phyloP scores from a whole-genome alignment of 2,797 vertebrate species.

The Scyliorhinus canicula region DNA sequence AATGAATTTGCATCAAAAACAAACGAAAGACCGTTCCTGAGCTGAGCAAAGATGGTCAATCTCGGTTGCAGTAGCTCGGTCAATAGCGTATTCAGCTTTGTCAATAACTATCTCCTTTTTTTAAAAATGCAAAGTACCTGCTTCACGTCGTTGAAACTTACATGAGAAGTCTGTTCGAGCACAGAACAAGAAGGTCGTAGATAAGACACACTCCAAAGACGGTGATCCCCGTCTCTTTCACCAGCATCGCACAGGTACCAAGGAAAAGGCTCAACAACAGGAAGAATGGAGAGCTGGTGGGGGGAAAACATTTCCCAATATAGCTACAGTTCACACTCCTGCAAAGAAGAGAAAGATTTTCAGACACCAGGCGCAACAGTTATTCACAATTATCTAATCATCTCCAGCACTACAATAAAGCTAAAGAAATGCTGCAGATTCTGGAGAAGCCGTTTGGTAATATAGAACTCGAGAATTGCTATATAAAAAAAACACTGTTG shows the following conservation, averaged over 20 bases:
- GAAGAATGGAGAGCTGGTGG: slow-evolving; percentile 64
- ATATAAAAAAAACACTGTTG: no score
- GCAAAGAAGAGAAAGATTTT: slow-evolving; percentile 44
- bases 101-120: background rate
- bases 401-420: background rate
- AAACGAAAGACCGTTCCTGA: background rate
- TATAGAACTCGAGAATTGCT: no score
- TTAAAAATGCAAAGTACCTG: background rate
- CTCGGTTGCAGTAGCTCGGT: no score
- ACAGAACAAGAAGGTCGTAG: slow-evolving; percentile 81
- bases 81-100: background rate
- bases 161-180: slow-evolving; percentile 64
- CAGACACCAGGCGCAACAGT: background rate
- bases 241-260: slow-evolving; percentile 91
- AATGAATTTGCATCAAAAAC: background rate
- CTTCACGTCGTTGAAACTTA: slow-evolving; percentile 57
- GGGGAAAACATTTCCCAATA: slow-evolving; percentile 60
- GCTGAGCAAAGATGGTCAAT: background rate
- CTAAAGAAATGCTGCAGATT: background rate
- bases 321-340: slow-evolving; percentile 73
- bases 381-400: background rate
- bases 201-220: slow-evolving; percentile 87
- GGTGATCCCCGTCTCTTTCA: slow-evolving; percentile 90
- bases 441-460: background rate
- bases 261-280: slow-evolving; percentile 74